A percentile compares a stretch with the other conserved stretches of the same genome.
Conservation (phyloP, 2,113 vertebrate species). For the Urocitellus parryii region DNA sequence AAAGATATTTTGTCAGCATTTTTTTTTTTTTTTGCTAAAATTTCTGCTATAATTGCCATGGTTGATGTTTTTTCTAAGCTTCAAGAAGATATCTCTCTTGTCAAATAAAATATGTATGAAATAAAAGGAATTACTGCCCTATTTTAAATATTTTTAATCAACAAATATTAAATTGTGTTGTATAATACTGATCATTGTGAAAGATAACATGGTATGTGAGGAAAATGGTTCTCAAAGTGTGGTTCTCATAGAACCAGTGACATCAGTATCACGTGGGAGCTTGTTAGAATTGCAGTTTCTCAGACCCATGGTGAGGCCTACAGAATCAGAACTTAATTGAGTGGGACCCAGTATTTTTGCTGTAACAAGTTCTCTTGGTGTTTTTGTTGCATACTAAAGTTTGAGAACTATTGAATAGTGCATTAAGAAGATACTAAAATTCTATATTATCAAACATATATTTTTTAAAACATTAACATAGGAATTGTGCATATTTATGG, state of each 20-base stretch:
- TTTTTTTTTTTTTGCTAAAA: background rate
- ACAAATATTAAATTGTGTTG: background rate
- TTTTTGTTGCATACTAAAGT: background rate
- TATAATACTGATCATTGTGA: background rate
- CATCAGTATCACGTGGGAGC: background rate
- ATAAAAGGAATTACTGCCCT: background rate
- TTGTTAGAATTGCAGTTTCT: background rate
- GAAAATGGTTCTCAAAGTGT: background rate
- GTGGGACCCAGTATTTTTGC: background rate
- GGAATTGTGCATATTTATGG: background rate
- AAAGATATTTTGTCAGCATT: background rate
- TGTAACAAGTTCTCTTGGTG: background rate
- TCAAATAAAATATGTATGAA: background rate
- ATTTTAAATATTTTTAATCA: background rate
- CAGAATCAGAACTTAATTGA: background rate
- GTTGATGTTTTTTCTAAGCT: background rate
- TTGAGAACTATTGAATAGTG: background rate
- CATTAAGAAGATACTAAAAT: constrained; percentile 1
- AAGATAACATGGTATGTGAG: background rate
- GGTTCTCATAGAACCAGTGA: background rate
- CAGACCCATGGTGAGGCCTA: background rate
- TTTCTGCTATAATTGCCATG: background rate
- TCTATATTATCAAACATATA: background rate
- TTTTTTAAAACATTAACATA: background rate
- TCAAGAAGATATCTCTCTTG: background rate